phyloP scores from a whole-genome alignment of 2,113 vertebrate genomes.

The Podarcis raffonei region DNA sequence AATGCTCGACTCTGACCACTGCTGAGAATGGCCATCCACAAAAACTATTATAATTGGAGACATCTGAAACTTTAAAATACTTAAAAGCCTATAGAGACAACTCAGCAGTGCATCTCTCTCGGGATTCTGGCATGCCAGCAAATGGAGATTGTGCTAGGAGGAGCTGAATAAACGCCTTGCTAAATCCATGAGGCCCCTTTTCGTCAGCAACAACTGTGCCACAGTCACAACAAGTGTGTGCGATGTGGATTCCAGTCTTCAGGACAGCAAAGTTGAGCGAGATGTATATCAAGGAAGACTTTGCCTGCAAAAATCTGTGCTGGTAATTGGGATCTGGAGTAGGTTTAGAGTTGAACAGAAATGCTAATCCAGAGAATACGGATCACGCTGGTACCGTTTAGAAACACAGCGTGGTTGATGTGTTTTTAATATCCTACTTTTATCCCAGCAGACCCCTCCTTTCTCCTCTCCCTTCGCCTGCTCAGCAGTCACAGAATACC shows the following conservation, averaged over 20 bases:
- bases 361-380: conserved; percentile 61
- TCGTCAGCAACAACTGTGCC: background rate
- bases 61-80: background rate
- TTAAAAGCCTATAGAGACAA: conserved; percentile 7
- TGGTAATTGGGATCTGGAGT: conserved; percentile 56
- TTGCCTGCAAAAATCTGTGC: conserved; percentile 35
- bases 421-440: conserved; percentile 76
- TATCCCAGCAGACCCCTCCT: conserved; percentile 68
- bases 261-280: background rate
- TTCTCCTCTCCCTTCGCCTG: conserved; percentile 62
- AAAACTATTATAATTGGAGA: background rate
- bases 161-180: conserved; percentile 18
- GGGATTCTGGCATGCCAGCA: background rate
- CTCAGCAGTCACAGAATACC: conserved; percentile 67
- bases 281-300: background rate
- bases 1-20: background rate
- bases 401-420: conserved; percentile 72
- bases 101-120: conserved; percentile 23
- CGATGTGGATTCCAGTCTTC: background rate
- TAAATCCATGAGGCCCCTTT: conserved; percentile 12
- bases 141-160: background rate
- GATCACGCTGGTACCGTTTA: conserved; percentile 71
- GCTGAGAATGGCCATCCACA: background rate
- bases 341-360: conserved; percentile 65
- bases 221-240: background rate